Percentiles rank a stretch among this genome's conserved stretches.
phyloP scores from a whole-genome alignment of 2,797 vertebrate genomes.

The Chlorospingus semifuscus region DNA sequence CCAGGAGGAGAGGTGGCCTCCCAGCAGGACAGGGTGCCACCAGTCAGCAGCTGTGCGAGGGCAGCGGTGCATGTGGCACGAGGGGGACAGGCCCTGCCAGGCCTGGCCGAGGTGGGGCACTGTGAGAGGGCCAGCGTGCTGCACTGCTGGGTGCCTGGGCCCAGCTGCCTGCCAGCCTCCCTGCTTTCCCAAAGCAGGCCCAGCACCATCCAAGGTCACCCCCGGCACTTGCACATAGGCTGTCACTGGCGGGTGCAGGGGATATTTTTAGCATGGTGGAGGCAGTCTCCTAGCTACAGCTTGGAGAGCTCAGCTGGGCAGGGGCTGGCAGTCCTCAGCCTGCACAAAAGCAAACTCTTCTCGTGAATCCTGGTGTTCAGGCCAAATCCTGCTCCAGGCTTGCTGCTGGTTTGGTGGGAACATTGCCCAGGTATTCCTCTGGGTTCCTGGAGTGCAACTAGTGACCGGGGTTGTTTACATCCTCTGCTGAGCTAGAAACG shows the following conservation, averaged over 20 bases:
- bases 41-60: background rate
- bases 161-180: background rate
- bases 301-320: constrained; percentile 16
- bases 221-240: background rate
- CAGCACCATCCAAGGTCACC: background rate
- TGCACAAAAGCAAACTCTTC: background rate
- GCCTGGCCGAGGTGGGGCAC: accelerated
- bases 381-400: background rate
- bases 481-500: background rate
- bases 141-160: accelerated
- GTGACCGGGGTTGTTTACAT: background rate
- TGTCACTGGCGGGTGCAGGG: background rate
- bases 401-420: background rate
- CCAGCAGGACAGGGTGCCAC: background rate
- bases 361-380: background rate
- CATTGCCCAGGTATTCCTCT: background rate
- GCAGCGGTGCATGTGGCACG: accelerated
- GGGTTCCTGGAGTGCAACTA: background rate
- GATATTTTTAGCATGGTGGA: constrained; percentile 24
- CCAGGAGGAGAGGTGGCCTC: background rate
- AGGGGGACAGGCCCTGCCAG: accelerated
- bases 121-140: accelerated
- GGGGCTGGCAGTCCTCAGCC: constrained; percentile 22
- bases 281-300: constrained; percentile 53
- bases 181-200: background rate